Base-by-base conservation (phyloP, 2,888 invertebrate species). In the Pandemis heparana region DNA sequence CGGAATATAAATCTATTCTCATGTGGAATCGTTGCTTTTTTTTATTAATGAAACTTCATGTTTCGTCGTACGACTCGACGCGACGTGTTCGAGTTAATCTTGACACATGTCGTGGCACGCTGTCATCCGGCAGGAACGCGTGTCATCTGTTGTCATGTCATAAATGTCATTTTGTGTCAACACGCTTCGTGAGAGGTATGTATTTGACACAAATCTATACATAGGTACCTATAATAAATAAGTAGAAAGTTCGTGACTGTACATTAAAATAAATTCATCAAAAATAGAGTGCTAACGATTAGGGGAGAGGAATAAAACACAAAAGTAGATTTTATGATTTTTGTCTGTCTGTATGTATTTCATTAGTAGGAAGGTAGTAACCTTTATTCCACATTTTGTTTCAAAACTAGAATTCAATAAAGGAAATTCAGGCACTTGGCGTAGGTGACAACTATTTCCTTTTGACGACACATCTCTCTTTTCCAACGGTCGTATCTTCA, bases 41-140 rank as follows among this genome's bases (percentile, higher is more conserved):
- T 48, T 56, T 23, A 23, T 56, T 51, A n/a, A 23, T 5, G 12
- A 23, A 56, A 56, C 56, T 23, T 56, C 23, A 5, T 10, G 12
- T 23, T 12, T 23, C 56, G 56, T 56, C 23, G 12, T 23, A 10
- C 56, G n/a, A n/a, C n/a, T n/a, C n/a, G n/a, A n/a, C n/a, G n/a
- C n/a, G n/a, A n/a, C n/a, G 56, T 56, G 56, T 41, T 66, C 66
- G 66, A 41, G 51, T 66, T 72, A 63, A 68, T 53, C 72, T 62
- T 67, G 67, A 62, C 66, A 62, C 16, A 43, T 18, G 71, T 61
- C 51, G 70, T 67, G 62, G 46, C 43, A 63, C 16, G 53, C 53
- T 64, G 64, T 64, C 64, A 43, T 46, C 43, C 43, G 64, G 39
- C 60, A 43, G 68, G n/a, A 56, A 14, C 66, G 56, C n/a, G 43